Percentiles rank a stretch among this genome's conserved stretches.
Evolutionary conservation across 2,113 vertebrate species (phyloP).

Genomic region (Puma concolor): DNA sequence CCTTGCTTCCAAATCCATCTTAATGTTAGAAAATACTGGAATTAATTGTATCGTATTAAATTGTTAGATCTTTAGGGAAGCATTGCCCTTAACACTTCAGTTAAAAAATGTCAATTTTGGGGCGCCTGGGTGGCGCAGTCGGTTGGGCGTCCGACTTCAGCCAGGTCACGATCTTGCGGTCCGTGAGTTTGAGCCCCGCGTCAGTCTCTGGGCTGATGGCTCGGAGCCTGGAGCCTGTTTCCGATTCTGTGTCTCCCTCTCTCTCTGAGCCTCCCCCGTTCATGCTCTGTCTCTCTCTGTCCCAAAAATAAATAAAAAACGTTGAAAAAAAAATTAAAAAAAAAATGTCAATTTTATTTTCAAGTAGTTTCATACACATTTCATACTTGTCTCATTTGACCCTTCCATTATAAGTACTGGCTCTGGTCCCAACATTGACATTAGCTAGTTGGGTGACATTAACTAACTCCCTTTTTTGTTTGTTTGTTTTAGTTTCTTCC

Average conservation of each 20-base stretch:
- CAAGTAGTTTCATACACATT: neutral
- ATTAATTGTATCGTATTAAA: neutral
- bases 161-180: too few species aligned
- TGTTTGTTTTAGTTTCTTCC: neutral
- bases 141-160: too few species aligned
- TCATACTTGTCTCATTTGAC: neutral
- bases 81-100: neutral
- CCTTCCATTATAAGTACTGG: neutral
- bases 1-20: neutral
- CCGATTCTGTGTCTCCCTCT: too few species aligned
- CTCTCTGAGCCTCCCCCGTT: too few species aligned
- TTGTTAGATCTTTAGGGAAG: constrained; percentile 4
- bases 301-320: too few species aligned
- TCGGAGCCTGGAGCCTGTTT: too few species aligned
- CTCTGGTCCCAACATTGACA: neutral
- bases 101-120: neutral
- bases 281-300: too few species aligned
- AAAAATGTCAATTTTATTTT: neutral
- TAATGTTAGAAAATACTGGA: neutral
- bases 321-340: too few species aligned
- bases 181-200: too few species aligned
- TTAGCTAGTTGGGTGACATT: neutral
- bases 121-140: too few species aligned
- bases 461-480: neutral
- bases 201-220: too few species aligned